Base-by-base conservation (phyloP, 1,140 invertebrate genomes). In the Himalopsyche phryganea region DNA sequence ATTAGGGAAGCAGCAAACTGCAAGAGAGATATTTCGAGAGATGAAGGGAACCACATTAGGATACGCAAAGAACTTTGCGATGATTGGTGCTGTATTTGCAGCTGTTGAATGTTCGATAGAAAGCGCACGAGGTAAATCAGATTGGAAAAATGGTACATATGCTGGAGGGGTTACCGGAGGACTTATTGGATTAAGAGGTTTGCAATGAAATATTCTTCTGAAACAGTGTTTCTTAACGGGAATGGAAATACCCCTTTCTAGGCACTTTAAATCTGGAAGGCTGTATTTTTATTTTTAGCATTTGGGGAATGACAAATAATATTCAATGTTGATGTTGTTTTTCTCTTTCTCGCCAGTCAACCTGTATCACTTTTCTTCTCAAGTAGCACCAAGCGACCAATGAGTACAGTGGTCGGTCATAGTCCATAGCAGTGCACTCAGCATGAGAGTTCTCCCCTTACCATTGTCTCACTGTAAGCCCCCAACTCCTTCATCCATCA, bases 31-130 rank as follows among this genome's bases (percentile, higher is more conserved):
- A 41, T 83, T 96, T 55, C 74, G 83, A 40, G 97, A 99, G 76
- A 96, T 98, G 92, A 93, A 91, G 76, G 80, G 78, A 0, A 89
- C 94, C 5, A 94, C 92, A 47, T 70, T 94, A 36, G 85, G 90
- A 49, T 97, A 98, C 78, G 96, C 91, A 0, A 98, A 98, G 78
- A 98, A 98, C 74, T 99, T 99, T 85, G 96, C 95, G 14, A 79
- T 96, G 42, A 83, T 98, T 64, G 97, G 96, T 51, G 85, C 88
- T 15, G 82, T 98, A 45, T 99, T 98, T 79, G 88, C 96, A 23
- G 90, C 86, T 6, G 85, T 95, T 7, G 95, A 98, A 78, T 98
- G 96, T 72, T 81, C 85, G 14, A 90, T 98, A 70, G 95, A 98
- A 84, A 85, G 83, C 51, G 90, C 92, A 74, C 82, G 96, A 67